Conservation (phyloP, 2,113 vertebrate genomes). For the Chloropsis cyanopogon region DNA sequence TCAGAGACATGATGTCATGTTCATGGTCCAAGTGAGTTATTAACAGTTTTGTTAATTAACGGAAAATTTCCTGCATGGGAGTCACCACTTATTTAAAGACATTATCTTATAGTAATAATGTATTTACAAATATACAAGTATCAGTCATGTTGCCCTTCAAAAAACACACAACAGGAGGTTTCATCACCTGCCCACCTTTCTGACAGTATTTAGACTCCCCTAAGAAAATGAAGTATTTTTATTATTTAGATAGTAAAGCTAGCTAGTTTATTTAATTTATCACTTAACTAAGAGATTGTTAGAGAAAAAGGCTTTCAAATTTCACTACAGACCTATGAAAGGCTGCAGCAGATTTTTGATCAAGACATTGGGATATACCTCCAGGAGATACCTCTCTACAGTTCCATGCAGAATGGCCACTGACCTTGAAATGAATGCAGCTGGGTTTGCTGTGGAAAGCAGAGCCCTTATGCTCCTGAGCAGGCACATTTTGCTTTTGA, state of each 20-base stretch:
- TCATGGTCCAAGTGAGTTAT: background rate
- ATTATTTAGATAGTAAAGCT: background rate
- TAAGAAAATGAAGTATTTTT: background rate
- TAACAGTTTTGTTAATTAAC: background rate
- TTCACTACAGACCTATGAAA: background rate
- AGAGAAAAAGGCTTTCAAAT: background rate
- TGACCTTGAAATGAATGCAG: conserved; percentile 86
- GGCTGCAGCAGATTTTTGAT: background rate
- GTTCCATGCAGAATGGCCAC: background rate
- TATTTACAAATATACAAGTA: background rate
- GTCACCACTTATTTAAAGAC: background rate
- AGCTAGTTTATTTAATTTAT: background rate
- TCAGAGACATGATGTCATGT: background rate
- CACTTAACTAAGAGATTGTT: background rate
- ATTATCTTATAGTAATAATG: background rate
- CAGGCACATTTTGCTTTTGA: conserved; percentile 61
- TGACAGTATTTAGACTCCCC: background rate
- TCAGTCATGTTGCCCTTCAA: background rate
- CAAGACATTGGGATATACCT: background rate
- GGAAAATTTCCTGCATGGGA: background rate
- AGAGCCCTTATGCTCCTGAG: conserved; percentile 66
- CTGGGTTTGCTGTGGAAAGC: conserved; percentile 88
- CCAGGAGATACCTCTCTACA: background rate
- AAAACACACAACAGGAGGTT: background rate
- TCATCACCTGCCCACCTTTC: background rate